A percentile compares a stretch with the other conserved stretches of the same genome.
Conservation (phyloP, 2,113 vertebrate species). For the Amphiprion ocellaris region DNA sequence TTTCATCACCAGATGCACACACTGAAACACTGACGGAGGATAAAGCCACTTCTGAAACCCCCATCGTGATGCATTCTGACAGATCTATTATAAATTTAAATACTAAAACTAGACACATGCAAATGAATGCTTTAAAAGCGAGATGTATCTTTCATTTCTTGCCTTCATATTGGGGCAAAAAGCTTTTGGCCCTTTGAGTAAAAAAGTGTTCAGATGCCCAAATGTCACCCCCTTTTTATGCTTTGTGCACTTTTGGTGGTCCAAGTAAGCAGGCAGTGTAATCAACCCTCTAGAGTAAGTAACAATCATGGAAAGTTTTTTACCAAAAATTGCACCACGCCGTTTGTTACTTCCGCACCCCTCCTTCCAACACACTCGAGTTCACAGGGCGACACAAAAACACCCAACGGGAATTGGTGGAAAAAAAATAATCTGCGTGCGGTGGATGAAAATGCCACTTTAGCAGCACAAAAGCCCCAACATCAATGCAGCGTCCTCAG, state of each 20-base stretch:
- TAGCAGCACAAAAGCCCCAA: constrained; percentile 1
- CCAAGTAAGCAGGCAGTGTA: neutral
- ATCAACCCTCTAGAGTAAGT: constrained; percentile 3
- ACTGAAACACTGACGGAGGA: neutral
- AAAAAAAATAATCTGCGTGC: constrained; percentile 49
- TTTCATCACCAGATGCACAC: neutral
- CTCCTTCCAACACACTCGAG: constrained; percentile 6
- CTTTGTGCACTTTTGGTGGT: neutral
- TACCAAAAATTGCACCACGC: constrained; percentile 35
- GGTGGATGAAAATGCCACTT: constrained; percentile 39
- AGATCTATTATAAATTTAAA: constrained; percentile 8
- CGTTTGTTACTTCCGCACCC: constrained; percentile 21
- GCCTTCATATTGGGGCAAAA: neutral
- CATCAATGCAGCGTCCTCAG: constrained; percentile 5
- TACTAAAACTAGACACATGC: neutral
- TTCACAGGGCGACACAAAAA: constrained; percentile 15
- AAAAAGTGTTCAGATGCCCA: neutral
- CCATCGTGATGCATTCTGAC: neutral
- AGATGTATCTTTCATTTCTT: neutral
- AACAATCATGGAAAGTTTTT: constrained; percentile 26
- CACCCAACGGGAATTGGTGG: constrained; percentile 29
- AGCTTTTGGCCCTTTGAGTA: neutral
- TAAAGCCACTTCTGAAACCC: neutral
- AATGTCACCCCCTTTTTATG: neutral
- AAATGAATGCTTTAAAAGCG: neutral